phyloP scores from a whole-genome alignment of 2,797 vertebrate genomes.

The Semotilus atromaculatus region DNA sequence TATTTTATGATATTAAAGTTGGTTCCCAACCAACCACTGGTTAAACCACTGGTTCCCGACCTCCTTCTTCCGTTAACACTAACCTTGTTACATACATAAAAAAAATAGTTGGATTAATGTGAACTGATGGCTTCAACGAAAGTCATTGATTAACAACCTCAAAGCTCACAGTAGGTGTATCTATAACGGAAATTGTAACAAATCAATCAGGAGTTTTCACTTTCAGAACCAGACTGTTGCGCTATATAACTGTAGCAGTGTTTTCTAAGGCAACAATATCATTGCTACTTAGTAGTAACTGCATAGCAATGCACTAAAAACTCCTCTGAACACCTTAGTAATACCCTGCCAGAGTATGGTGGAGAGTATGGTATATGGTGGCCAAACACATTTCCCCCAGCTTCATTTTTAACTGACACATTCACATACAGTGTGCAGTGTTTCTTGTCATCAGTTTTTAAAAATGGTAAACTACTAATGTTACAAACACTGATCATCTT shows the following conservation, averaged over 20 bases:
- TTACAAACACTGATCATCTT: constrained; percentile 4
- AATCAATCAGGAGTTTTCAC: no score
- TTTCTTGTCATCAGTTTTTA: not conserved
- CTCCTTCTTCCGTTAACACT: no score
- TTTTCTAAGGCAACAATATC: not conserved
- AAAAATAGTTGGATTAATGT: no score
- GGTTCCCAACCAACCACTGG: no score
- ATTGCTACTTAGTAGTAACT: not conserved
- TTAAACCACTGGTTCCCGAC: no score
- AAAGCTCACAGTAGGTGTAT: no score
- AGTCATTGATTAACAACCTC: no score
- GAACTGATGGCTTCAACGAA: no score
- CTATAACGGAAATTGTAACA: no score
- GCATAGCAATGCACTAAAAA: not conserved
- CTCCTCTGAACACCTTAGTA: not conserved
- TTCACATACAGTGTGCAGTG: not conserved
- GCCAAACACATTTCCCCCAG: not conserved
- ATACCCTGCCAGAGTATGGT: not conserved
- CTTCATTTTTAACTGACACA: not conserved
- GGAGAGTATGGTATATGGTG: not conserved
- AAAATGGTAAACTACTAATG: not conserved
- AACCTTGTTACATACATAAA: no score
- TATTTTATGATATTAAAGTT: no score
- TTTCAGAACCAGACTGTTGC: no score
- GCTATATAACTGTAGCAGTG: not conserved